Base-by-base conservation (phyloP, 1,140 invertebrate genomes). In the Diachasmimorpha longicaudata region DNA sequence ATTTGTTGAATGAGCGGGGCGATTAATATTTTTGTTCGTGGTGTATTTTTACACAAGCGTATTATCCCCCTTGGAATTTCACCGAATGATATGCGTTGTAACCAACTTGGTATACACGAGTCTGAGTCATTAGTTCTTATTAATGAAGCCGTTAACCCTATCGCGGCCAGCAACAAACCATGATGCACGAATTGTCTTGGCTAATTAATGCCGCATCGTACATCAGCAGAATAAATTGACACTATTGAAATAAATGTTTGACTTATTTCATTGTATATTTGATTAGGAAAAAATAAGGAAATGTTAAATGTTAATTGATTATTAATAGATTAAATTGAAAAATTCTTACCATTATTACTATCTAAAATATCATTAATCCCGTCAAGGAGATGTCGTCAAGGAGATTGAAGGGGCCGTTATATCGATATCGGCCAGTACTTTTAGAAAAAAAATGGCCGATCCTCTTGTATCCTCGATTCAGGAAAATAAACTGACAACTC, bases 401-500 rank as follows among this genome's bases (percentile, higher is more conserved):
- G 63, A 73, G 66, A 77, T 79, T 70, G 31, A 11, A 67, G 13
- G 1, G 19, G 10, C 23, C 78, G 76, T 85, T 84, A 74, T 66
- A 75, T 85, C 84, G 77, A 85, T 85, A 83, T 10, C 3, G 0
- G 21, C 55, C 19, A 69, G 16, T 63, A 70, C 55, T 37, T 67
- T 6, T 31, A 2, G n/a, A n/a, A 36, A 39, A 71, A 46, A 52
- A 74, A 87, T 87, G 85, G 79, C 84, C 25, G 81, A 85, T 67
- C 80, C 55, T 39, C 70, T 81, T 11, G 9, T 75, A 8, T n/a
- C 72, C 1, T 77, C 67, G 70, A 81, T 85, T 89, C 75, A 79
- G 68, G 91, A 91, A 19, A 91, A 91, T 73, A 91, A 90, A 76
- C 77, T 93, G n/a, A 90, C 90, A 63, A 90, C 89, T 55, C 90